Base-by-base conservation (phyloP, 2,797 vertebrate genomes). In the Xenentodon cancila region DNA sequence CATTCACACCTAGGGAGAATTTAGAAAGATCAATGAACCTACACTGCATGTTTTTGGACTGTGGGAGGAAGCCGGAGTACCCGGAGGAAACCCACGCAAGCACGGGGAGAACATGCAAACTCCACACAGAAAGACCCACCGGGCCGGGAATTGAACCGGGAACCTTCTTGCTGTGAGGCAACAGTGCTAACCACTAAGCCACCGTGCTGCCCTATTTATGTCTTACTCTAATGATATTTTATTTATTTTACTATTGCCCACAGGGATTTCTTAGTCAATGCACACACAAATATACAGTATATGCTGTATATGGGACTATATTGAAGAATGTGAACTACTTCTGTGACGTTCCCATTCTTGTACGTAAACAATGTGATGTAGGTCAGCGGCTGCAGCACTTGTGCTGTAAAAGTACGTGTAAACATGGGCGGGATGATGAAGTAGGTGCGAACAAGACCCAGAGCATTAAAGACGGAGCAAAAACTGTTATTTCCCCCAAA, bases 371-470 rank as follows among this genome's bases (percentile, higher is more conserved):
- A 43, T 83, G 67, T 62, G 84, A 83, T 81, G 85, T 86, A 85
- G 81, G 89, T 85, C 84, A 88, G 82, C 50, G 75, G 69, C 81
- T 79, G 15, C 74, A 81, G 75, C 71, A 52, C 73, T 73, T 34
- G 78, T 70, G 77, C 79, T 66, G 20, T 69, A 55, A 45, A 60
- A 37, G 68, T 64, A 64, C 81, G 71, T 78, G 58, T 90, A 91
- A 91, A 92, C 88, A 92, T 12, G 65, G 48, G 67, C 40, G 0
- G 50, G 55, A 91, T 91, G 92, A 92, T 90, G 81, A 82, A 93
- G 71, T 87, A 82, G 84, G 89, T 89, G 88, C 79, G 78, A 89
- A 87, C 75, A 76, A 68, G 17, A 34, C 47, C 34, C 45, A 4
- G 34, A 58, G 77, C 48, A 76, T 70, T 53, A 64, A 77, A 61